These are phyloP conservation scores for Eira barbara DNA, from an alignment of 2,113 vertebrate genomes.

Conservation along the genomic window DNA sequence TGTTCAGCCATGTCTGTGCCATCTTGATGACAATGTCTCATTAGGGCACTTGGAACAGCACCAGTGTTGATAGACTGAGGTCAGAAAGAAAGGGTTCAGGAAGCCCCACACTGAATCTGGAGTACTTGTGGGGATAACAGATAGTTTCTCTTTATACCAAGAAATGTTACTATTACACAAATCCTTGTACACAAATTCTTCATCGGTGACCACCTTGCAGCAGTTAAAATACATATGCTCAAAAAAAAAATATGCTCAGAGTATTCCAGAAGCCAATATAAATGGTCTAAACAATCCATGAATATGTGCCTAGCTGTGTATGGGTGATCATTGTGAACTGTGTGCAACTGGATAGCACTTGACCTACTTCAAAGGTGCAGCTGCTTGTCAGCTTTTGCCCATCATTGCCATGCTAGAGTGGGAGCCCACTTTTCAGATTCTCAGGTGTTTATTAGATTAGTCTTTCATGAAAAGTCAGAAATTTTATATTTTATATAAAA, in stretches of 20 bases:
- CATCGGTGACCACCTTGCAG: not conserved
- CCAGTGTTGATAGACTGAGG: not conserved
- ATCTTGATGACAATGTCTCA: not conserved
- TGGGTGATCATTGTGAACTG: too few relatives aligned
- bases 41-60: not conserved
- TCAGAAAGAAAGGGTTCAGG: not conserved
- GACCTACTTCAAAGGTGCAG: too few relatives aligned
- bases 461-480: not conserved
- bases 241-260: accelerated
- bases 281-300: not conserved
- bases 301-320: accelerated
- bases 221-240: not conserved
- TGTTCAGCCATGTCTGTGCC: not conserved
- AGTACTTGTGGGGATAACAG: not conserved
- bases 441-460: not conserved
- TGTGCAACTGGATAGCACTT: not conserved
- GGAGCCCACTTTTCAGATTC: not conserved
- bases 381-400: not conserved
- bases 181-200: not conserved
- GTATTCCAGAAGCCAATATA: not conserved
- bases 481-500: not conserved
- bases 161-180: not conserved
- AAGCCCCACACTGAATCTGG: not conserved
- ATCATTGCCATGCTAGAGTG: not conserved
- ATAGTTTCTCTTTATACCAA: not conserved